Evolutionary conservation across 2,113 vertebrate species (phyloP), one percentile per base, ranked within the genome.

Genomic region (Microcebus jonahi): DNA sequence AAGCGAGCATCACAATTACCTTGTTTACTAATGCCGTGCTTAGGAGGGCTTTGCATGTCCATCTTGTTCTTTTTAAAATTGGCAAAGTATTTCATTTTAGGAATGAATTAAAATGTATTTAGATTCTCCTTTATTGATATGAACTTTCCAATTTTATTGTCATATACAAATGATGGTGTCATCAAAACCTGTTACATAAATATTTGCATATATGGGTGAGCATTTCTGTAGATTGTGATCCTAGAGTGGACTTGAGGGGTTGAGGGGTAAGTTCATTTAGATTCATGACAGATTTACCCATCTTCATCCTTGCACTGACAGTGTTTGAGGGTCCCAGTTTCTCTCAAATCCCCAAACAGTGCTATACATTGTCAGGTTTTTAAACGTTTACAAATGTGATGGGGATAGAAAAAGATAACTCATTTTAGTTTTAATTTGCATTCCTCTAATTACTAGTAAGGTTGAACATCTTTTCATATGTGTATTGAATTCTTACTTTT

Each of bases 361-460:
- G 45, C 27, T 68, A 13, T 36, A 29, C 31, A 39, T 42, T 77
- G 77, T 73, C 14, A 70, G 31, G 15, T 53, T 93, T 90, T 97
- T 21, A 82, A 53, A 25, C 73, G 80, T 80, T 71, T 82, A 29
- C 0, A 20, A 83, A 63, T 75, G 68, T 86, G 75, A 73, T 48
- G 13, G 20, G 15, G 70, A 86, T 89, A 61, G 57, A 79, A 88
- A 88, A 71, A 57, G 61, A 71, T 21, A 68, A 53, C 45, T 88
- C 31, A 55, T 65, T 94, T 29, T 63, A 42, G 53, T 68, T 91
- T 96, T 93, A 90, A 96, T 96, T 95, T 98, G n/a, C 61, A 96
- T 93, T 65, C 87, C 50, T 91, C 23, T 96, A 89, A 93, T 95
- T 75, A 93, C 83, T 27, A 50, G n/a, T 70, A 55, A 93, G 31